phyloP scores from a whole-genome alignment of 1,140 invertebrate genomes.

The Tetraneura akinire region DNA sequence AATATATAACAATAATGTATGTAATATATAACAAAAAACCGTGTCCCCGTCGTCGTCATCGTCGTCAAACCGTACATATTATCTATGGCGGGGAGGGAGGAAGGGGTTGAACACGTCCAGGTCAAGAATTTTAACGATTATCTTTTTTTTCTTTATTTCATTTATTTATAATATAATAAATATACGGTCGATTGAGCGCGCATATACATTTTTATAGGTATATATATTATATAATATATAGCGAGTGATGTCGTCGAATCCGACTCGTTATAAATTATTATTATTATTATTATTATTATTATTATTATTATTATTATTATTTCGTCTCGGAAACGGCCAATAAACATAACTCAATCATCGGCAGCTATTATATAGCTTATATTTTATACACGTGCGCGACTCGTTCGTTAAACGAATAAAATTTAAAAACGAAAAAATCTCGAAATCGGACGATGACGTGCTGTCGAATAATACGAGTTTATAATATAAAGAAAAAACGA shows the following conservation, averaged over 20 bases:
- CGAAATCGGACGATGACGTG: not conserved
- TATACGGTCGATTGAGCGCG: not conserved
- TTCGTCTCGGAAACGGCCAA: conserved; percentile 34
- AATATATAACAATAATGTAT: too few species aligned
- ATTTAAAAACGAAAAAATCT: too few species aligned
- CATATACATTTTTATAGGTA: too few species aligned
- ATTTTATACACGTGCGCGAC: not conserved
- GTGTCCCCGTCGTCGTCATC: not conserved
- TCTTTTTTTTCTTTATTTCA: not conserved
- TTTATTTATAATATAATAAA: conserved; percentile 1
- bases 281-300: too few species aligned
- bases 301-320: too few species aligned
- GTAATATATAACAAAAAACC: not conserved
- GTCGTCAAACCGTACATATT: not conserved
- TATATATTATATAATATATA: too few species aligned
- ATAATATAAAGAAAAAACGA: not conserved
- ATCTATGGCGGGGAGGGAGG: not conserved
- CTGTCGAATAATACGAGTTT: not conserved
- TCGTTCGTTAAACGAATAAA: too few species aligned
- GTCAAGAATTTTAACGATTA: conserved; percentile 49
- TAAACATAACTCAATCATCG: conserved; percentile 44
- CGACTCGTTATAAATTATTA: too few species aligned
- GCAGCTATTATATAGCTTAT: not conserved
- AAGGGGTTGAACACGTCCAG: not conserved
- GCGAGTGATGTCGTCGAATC: conserved; percentile 1